Evolutionary conservation across 2,888 invertebrate genomes (phyloP).

Genomic region (Caenorhabditis virilis): DNA sequence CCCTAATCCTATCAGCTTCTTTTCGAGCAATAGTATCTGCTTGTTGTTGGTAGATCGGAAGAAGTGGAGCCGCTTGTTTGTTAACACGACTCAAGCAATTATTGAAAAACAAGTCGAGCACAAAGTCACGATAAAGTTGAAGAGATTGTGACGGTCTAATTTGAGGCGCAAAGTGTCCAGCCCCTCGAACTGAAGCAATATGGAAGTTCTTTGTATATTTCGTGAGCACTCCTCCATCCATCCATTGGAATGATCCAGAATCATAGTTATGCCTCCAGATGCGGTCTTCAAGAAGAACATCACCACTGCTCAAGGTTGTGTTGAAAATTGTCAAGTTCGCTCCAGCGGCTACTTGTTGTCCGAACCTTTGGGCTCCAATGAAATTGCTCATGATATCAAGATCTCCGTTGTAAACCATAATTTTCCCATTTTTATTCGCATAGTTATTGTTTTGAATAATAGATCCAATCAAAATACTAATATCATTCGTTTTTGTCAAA

Average conservation of each 20-base stretch:
- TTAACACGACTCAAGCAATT: conserved; percentile 40
- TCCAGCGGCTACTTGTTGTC: conserved; percentile 21
- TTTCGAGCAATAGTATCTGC: conserved; percentile 10
- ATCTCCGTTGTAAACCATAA: conserved; percentile 58
- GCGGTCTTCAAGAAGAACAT: conserved; percentile 21
- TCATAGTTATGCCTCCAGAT: conserved; percentile 44
- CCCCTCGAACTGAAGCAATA: conserved; percentile 38
- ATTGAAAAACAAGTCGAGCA: conserved; percentile 26
- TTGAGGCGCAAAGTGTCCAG: conserved; percentile 42
- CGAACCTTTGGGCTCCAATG: conserved; percentile 52
- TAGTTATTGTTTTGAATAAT: conserved; percentile 32
- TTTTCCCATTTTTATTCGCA: conserved; percentile 13
- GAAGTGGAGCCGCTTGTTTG: conserved; percentile 31
- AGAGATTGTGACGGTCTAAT: conserved; percentile 39
- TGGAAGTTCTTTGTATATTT: conserved; percentile 28
- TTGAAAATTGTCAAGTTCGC: conserved; percentile 20
- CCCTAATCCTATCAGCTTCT: conserved; percentile 32
- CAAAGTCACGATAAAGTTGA: conserved; percentile 41
- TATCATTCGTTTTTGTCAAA: conserved; percentile 12
- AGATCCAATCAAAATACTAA: conserved; percentile 15
- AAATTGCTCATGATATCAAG: conserved; percentile 44
- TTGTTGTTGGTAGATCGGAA: conserved; percentile 29
- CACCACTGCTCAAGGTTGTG: background rate
- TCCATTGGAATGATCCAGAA: conserved; percentile 29
- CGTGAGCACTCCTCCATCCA: conserved; percentile 39